Evolutionary conservation across 2,888 invertebrate species (phyloP), one percentile per base, ranked within the genome.

Genomic region (Sphaerophoria rueppellii): DNA sequence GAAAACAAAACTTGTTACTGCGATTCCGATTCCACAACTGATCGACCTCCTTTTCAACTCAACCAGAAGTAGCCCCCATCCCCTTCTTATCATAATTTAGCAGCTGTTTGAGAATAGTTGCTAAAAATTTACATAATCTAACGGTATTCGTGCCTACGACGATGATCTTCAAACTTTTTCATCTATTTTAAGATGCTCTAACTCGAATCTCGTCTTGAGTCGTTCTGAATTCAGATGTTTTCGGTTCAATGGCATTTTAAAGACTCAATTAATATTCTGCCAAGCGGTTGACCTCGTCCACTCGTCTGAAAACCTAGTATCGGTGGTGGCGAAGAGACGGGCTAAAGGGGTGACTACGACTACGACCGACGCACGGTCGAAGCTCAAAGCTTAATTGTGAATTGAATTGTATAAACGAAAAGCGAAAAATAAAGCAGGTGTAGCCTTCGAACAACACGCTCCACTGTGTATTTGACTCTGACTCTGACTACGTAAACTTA

Each of bases 201-300:
- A 40, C 24, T 24, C n/a, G 32, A 69, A 60, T 67, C 14, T 74
- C 35, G 50, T 48, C 43, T 61, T 37, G 11, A 48, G 40, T 12
- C 11, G 11, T 24, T 24, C 24, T 24, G 24, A 24, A 24, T 24
- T 24, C 24, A 24, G 12, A 43, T 55, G 57, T 4, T 61, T 24
- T 50, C 63, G 73, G 85, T 85, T 85, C 81, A 81, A 76, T 73
- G 65, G 65, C 81, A 85, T 52, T 58, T 34, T 65, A 81, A 81
- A 46, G 40, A 48, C 40, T 48, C 12, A 73, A 81, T 80, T 69
- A 60, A 70, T 67, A 79, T 76, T 85, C 70, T 52, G n/a, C 37
- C 32, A 50, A 81, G 54, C 50, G 14, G 81, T 63, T 81, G 76
- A 73, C 85, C 81, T 85, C 81, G 76, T 61, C 50, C 35, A 12